These are phyloP conservation scores for Lissonota sp. DNA, from an alignment of 2,888 invertebrate species.

Conservation along the genomic window DNA sequence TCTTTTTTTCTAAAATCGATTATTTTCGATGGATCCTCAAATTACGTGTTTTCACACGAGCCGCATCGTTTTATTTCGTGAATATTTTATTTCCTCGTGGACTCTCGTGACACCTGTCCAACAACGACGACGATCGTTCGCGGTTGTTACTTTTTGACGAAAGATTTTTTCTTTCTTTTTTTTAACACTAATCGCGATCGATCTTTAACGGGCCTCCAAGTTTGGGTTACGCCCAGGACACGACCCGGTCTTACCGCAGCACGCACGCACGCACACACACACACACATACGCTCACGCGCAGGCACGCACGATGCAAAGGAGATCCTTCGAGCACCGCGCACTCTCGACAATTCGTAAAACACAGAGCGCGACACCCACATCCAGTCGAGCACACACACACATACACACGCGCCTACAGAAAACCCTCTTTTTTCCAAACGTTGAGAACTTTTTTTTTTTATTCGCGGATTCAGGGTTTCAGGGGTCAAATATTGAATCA, in stretches of 20 bases:
- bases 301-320: not conserved
- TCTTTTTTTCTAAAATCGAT: not conserved
- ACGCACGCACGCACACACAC: constrained; percentile 26
- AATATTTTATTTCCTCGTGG: not conserved
- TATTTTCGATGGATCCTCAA: not conserved
- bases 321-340: constrained; percentile 30
- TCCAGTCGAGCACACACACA: constrained; percentile 25
- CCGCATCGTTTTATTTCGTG: not conserved
- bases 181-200: constrained; percentile 14
- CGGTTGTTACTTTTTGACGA: not conserved
- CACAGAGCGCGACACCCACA: constrained; percentile 47
- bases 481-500: not conserved
- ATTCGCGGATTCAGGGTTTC: not conserved
- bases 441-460: constrained; percentile 22
- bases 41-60: not conserved
- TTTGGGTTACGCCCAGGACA: constrained; percentile 66
- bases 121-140: not conserved
- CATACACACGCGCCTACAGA: constrained; percentile 44
- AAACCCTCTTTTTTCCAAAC: constrained; percentile 54
- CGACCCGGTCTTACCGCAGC: constrained; percentile 51
- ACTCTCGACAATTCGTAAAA: constrained; percentile 9
- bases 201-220: constrained; percentile 29
- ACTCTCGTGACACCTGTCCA: not conserved
- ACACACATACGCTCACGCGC: not conserved
- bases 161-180: not conserved